Evolutionary conservation across 2,888 invertebrate genomes (phyloP), one percentile per base, ranked within the genome.

Genomic region (Tigriopus californicus): DNA sequence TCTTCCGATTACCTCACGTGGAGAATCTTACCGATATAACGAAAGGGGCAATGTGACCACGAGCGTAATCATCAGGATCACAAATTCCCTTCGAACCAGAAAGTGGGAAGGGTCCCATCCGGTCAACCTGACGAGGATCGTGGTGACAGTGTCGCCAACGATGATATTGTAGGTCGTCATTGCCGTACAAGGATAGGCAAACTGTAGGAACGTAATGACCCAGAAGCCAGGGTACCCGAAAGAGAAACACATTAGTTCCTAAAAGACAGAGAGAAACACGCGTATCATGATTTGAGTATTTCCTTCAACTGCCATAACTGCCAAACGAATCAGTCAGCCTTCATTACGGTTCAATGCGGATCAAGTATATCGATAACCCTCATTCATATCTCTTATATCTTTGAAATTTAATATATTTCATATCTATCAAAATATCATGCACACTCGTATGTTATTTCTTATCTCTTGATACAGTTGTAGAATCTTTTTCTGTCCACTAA

Each of bases 111-210:
- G 71, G 3, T 73, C 69, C 41, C 78, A 72, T 55, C 77, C 77
- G 13, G 81, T 79, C 56, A 85, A 74, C 62, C 85, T 75, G n/a
- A 81, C 75, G 60, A 86, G 74, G 18, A 87, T 83, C 72, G 85
- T 85, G 15, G 86, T 85, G 48, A 85, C 76, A 0, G 86, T 87
- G 68, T 88, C 87, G 20, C 86, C 87, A 40, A 87, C 85, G 20
- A 86, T 85, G 18, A 87, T 82, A 70, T 87, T 87, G 71, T 87
- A 87, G 61, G 85, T 85, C 61, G 86, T 82, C 85, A 87, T 86
- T 10, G 85, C 86, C 85, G 86, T 79, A 68, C 86, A 82, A 1
- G 87, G 87, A 72, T 87, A 87, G 66, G 83, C 76, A 67, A 86
- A 85, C 70, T 87, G 87, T 62, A 86, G 73, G 42, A 79, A 70